Evolutionary conservation across 1,140 invertebrate species (phyloP), one percentile per base, ranked within the genome.

Genomic region (Conus ventricosus): DNA sequence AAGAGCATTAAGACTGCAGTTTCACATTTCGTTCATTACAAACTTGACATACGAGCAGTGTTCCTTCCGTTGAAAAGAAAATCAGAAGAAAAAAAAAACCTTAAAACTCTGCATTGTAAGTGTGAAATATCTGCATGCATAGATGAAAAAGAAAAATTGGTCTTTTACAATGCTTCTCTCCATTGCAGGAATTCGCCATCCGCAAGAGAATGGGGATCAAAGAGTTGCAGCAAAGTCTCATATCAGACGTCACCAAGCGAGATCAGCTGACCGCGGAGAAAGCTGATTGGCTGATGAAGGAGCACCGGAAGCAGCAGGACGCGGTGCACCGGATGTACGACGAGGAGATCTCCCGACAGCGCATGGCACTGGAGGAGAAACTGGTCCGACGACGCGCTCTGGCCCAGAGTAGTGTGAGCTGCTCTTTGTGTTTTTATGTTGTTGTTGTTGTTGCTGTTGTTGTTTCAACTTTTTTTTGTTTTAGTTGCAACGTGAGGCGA

Each of bases 301-400:
- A 94, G 87, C 93, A 95, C 87, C 90, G 89, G 71, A 90, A 92
- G 82, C 92, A 92, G 78, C 94, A 94, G 89, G 92, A 92, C 23
- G 87, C 88, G 11, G 81, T 95, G 11, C 93, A 94, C 51, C 91
- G 89, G 53, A 89, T 92, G 81, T 94, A 94, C 85, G 94, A 95
- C 91, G 94, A 95, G 51, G 94, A 95, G 87, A 93, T 95, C 76
- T 94, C 93, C 1, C 86, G 91, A 63, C 94, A 94, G 90, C 91
- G 94, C 60, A 92, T 94, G 91, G 87, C 90, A 0, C 90, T 95
- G 51, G 94, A 95, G 88, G 94, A 95, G 88, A 95, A 95, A 88
- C 88, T 95, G 25, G 92, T 93, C 8, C 88, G 91, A 85, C 87
- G 94, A n/a, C 91, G 92, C 84, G 91, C 91, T 39, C 89, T 95